Percentiles rank a stretch among this genome's conserved stretches.
phyloP scores from a whole-genome alignment of 2,888 invertebrate genomes.

The Orthonevra nobilis region DNA sequence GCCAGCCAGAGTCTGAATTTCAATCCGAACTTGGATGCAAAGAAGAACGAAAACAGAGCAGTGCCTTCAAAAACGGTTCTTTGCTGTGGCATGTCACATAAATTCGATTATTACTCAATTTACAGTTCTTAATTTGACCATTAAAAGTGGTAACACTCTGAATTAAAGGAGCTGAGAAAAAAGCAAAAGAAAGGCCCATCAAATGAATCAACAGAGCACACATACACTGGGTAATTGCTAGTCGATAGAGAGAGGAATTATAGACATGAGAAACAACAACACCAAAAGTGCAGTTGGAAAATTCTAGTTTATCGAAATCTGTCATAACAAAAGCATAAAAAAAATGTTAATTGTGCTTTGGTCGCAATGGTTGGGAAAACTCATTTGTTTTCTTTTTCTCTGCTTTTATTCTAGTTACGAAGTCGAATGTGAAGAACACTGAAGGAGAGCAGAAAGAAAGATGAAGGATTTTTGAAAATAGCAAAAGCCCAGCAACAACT shows the following conservation, averaged over 20 bases:
- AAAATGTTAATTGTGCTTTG: too few relatives aligned
- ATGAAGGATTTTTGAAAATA: constrained; percentile 24
- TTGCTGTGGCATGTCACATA: constrained; percentile 17
- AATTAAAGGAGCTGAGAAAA: too few relatives aligned
- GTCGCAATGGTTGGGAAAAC: too few relatives aligned
- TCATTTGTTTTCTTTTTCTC: constrained; percentile 6
- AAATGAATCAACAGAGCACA: neutral
- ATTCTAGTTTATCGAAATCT: constrained; percentile 25
- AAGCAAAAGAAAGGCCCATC: constrained; percentile 9
- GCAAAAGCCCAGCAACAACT: constrained; percentile 15
- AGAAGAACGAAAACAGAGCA: constrained; percentile 1
- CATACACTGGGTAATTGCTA: constrained; percentile 13
- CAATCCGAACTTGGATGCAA: too few relatives aligned
- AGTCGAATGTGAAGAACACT: neutral
- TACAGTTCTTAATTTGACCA: constrained; percentile 32
- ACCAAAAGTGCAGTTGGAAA: constrained; percentile 58
- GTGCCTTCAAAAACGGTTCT: constrained; percentile 52
- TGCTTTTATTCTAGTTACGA: constrained; percentile 58
- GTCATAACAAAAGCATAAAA: too few relatives aligned
- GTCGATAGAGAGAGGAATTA: too few relatives aligned
- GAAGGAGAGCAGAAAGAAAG: constrained; percentile 1
- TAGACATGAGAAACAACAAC: constrained; percentile 9
- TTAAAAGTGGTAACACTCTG: constrained; percentile 38
- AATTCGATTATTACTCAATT: constrained; percentile 43
- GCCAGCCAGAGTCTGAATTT: neutral